Conservation (phyloP, 2,797 vertebrate species). For the Sylvilagus floridanus region DNA sequence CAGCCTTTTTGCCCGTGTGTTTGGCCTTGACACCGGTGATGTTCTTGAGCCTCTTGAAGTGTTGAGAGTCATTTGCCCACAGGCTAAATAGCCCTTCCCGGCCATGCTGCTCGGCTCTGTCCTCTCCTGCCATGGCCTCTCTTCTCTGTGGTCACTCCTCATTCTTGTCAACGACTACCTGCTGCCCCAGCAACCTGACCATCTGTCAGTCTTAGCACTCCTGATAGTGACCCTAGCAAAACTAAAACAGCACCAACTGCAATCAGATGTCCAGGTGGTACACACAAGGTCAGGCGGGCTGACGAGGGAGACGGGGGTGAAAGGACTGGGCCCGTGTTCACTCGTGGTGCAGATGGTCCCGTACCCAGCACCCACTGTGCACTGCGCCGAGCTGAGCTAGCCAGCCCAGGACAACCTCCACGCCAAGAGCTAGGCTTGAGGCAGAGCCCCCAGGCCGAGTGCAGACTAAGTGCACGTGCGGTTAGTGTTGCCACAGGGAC, state of each 20-base stretch:
- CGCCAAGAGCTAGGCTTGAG: neutral
- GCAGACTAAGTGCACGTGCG: neutral
- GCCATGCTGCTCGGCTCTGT: neutral
- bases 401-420: neutral
- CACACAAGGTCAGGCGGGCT: neutral
- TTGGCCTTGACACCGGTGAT: neutral
- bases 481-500: neutral
- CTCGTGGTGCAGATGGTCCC: neutral
- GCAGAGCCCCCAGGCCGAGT: neutral
- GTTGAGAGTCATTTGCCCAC: neutral
- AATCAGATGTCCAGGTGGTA: neutral
- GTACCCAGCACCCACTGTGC: rapidly evolving
- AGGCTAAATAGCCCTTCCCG: neutral
- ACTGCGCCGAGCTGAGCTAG: neutral
- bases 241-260: constrained; percentile 4
- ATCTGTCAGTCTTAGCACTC: neutral
- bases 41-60: neutral
- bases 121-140: neutral
- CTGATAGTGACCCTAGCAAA: constrained; percentile 1
- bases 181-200: neutral
- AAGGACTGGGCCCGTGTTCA: neutral
- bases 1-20: neutral
- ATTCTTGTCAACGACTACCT: neutral
- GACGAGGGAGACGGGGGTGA: neutral
- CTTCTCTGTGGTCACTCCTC: neutral